Evolutionary conservation across 2,113 vertebrate species (phyloP).

Genomic region (Mus pahari): DNA sequence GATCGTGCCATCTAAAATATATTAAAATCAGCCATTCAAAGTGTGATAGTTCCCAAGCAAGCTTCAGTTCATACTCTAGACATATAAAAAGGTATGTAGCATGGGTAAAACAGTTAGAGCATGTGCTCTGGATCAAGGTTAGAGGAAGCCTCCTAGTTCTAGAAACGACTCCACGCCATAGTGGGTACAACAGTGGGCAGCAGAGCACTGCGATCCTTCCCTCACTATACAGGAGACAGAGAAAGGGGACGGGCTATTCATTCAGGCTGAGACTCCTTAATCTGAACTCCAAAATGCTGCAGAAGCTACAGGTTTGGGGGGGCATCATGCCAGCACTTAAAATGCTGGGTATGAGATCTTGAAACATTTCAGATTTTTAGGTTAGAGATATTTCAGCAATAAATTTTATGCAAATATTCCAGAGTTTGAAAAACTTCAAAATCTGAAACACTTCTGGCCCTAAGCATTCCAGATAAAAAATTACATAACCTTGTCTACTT

Average conservation of each 20-base stretch:
- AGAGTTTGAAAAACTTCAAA: neutral
- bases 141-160: neutral
- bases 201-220: neutral
- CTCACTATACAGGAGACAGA: neutral
- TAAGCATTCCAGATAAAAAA: neutral
- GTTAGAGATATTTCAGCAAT: neutral
- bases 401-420: neutral
- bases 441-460: neutral
- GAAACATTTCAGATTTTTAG: neutral
- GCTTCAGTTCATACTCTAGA: neutral
- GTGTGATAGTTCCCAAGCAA: constrained; percentile 6
- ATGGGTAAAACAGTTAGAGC: neutral
- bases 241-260: neutral
- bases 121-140: neutral
- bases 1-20: constrained; percentile 17
- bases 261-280: neutral
- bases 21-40: neutral
- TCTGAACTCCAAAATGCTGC: neutral
- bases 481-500: neutral
- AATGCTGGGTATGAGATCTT: neutral
- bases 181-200: neutral
- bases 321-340: neutral
- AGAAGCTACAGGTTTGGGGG: neutral
- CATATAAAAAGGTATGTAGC: neutral
- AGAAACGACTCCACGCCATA: neutral